These are phyloP conservation scores for Petrocephalus microphthalmus DNA, from an alignment of 2,113 vertebrate genomes.

Conservation along the genomic window DNA sequence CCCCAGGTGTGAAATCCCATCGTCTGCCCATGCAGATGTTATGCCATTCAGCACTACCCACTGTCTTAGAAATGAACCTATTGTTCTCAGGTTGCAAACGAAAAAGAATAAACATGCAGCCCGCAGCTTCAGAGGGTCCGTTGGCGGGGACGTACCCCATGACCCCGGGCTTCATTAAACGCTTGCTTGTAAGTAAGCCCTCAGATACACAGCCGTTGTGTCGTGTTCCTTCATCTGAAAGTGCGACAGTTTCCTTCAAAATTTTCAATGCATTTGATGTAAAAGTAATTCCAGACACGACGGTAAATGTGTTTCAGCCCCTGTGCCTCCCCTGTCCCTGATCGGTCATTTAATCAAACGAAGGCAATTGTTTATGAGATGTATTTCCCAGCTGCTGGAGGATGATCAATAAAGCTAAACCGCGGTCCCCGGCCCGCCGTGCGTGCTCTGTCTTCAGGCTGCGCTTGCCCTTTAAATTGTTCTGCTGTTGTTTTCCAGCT, in stretches of 20 bases:
- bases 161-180: background rate
- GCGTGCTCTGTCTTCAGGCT: background rate
- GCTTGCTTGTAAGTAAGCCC: background rate
- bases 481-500: constrained; percentile 5
- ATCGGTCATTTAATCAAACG: background rate
- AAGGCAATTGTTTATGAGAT: constrained; percentile 2
- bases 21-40: background rate
- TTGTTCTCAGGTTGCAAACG: background rate
- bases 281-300: background rate
- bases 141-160: background rate
- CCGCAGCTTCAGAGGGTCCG: background rate
- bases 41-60: background rate
- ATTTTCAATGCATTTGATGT: background rate
- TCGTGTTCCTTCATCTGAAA: background rate
- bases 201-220: background rate
- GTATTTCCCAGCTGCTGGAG: background rate
- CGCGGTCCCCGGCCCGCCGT: background rate
- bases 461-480: background rate
- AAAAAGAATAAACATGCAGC: background rate
- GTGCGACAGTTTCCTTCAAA: background rate
- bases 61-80: background rate
- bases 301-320: background rate
- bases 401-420: background rate
- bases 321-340: background rate
- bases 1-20: background rate